Evolutionary conservation across 1,140 invertebrate species (phyloP).

Genomic region (Radopholus similis): DNA sequence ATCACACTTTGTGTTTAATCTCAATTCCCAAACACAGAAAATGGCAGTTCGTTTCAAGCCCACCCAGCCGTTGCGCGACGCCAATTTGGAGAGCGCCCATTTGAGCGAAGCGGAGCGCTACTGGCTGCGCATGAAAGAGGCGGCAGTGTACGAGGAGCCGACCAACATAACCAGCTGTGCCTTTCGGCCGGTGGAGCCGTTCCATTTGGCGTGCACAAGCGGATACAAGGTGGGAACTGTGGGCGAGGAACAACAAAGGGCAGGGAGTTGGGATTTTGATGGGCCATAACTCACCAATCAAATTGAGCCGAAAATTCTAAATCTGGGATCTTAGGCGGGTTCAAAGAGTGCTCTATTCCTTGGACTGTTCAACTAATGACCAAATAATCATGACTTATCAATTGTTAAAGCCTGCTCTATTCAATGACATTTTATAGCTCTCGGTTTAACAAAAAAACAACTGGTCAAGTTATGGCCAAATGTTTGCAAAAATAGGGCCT

Average conservation of each 20-base stretch:
- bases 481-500: neutral
- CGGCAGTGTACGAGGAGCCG: slow-evolving; percentile 56
- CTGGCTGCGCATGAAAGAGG: slow-evolving; percentile 53
- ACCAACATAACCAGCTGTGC: slow-evolving; percentile 39
- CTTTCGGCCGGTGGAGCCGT: slow-evolving; percentile 44
- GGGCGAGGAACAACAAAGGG: too few species aligned
- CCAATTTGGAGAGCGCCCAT: slow-evolving; percentile 3
- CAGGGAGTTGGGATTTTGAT: neutral
- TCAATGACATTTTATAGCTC: too few species aligned
- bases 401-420: too few species aligned
- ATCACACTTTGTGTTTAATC: neutral
- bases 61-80: slow-evolving; percentile 22
- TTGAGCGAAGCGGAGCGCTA: slow-evolving; percentile 42
- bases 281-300: too few species aligned
- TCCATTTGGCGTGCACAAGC: slow-evolving; percentile 44
- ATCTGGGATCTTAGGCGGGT: too few species aligned
- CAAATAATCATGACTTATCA: too few species aligned
- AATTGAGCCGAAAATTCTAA: too few species aligned
- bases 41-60: slow-evolving; percentile 45
- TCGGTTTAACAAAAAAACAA: too few species aligned
- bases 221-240: slow-evolving; percentile 30
- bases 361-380: too few species aligned
- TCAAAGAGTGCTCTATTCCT: too few species aligned
- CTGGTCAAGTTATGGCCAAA: neutral
- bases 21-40: neutral